Percentiles rank a stretch among this genome's conserved stretches.
Evolutionary conservation across 2,888 invertebrate species (phyloP).

Genomic region (Apamea monoglypha): DNA sequence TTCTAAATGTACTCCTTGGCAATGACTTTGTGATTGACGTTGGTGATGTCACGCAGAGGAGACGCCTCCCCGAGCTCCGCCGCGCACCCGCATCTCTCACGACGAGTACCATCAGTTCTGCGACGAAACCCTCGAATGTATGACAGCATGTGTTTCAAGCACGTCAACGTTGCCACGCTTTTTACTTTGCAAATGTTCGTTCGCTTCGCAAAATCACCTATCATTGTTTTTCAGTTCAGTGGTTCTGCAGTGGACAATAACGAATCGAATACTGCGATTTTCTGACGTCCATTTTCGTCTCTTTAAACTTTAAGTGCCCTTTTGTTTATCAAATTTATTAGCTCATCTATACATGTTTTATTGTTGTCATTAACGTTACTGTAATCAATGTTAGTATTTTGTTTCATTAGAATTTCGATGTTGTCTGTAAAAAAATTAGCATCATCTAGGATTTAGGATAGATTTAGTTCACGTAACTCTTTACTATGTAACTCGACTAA

Average conservation of each 20-base stretch:
- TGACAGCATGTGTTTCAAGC: constrained; percentile 80
- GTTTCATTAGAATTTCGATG: constrained; percentile 39
- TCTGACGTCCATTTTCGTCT: constrained; percentile 43
- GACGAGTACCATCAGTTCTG: constrained; percentile 95
- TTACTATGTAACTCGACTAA: constrained; percentile 50
- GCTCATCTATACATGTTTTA: constrained; percentile 39
- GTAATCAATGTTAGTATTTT: constrained; percentile 29
- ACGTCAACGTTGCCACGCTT: constrained; percentile 78
- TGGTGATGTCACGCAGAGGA: constrained; percentile 74
- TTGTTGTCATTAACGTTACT: constrained; percentile 33
- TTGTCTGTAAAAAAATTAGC: constrained; percentile 32
- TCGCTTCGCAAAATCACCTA: constrained; percentile 64
- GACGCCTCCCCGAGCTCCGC: constrained; percentile 85
- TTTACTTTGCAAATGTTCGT: constrained; percentile 71
- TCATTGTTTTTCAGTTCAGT: constrained; percentile 62
- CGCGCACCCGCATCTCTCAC: constrained; percentile 91
- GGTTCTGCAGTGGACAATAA: constrained; percentile 56
- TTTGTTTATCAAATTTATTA: constrained; percentile 55
- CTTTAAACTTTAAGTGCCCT: constrained; percentile 51
- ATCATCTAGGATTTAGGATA: constrained; percentile 48
- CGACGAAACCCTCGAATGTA: constrained; percentile 95
- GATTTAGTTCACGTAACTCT: constrained; percentile 42
- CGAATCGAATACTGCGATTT: constrained; percentile 53
- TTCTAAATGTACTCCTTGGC: constrained; percentile 73
- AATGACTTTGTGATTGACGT: constrained; percentile 61